phyloP scores from a whole-genome alignment of 1,140 invertebrate species.

The Anastrepha ludens region DNA sequence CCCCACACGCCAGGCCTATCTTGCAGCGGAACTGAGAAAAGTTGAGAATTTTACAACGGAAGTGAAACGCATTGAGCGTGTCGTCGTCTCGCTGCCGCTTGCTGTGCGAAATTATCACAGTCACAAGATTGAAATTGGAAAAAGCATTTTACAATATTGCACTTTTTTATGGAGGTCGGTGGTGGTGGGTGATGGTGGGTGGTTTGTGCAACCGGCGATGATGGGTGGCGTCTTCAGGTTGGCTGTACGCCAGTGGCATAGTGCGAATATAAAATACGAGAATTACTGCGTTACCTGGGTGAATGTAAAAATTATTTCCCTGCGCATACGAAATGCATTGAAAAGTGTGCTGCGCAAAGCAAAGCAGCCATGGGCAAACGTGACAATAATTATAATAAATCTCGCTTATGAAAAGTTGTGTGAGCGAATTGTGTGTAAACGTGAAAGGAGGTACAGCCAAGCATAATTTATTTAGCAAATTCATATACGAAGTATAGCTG shows the following conservation, averaged over 20 bases:
- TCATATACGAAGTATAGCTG: too few relatives aligned
- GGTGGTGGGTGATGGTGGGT: neutral
- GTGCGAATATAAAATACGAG: neutral
- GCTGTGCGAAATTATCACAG: slow-evolving; percentile 18
- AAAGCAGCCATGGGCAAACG: neutral
- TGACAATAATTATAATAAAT: neutral
- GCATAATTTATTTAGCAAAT: too few relatives aligned
- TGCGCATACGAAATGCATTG: neutral
- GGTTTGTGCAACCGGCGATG: neutral
- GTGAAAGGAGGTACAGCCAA: too few relatives aligned
- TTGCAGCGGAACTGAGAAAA: slow-evolving; percentile 25
- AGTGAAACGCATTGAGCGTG: slow-evolving; percentile 23
- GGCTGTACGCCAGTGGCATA: neutral
- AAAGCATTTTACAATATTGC: slow-evolving; percentile 23
- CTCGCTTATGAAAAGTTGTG: neutral
- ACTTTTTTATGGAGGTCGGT: neutral
- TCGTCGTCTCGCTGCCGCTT: neutral
- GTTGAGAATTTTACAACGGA: slow-evolving; percentile 26
- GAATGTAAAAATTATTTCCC: neutral
- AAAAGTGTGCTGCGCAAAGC: neutral
- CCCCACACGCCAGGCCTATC: neutral
- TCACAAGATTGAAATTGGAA: slow-evolving; percentile 8
- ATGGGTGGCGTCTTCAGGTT: too few relatives aligned
- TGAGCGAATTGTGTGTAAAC: too few relatives aligned
- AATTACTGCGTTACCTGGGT: neutral